Evolutionary conservation across 2,888 invertebrate species (phyloP).

Genomic region (Pilophorus perplexus): DNA sequence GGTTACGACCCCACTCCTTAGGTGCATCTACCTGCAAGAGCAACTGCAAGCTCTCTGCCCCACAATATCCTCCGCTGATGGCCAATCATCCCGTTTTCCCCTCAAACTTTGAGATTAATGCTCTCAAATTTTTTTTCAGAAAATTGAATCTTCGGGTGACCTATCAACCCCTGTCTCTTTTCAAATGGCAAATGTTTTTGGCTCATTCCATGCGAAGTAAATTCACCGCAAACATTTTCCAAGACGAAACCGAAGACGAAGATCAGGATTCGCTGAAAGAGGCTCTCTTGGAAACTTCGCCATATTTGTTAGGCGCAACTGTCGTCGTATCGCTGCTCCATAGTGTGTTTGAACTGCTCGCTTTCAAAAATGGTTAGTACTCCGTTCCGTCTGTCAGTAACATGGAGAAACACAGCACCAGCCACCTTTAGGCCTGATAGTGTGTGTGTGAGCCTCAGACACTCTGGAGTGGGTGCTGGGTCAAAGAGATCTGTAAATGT

Average conservation of each 20-base stretch:
- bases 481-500: too few relatives aligned
- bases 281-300: conserved; percentile 93
- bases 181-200: conserved; percentile 98
- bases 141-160: conserved; percentile 66
- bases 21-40: too few relatives aligned
- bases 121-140: too few relatives aligned
- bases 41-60: too few relatives aligned
- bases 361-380: conserved; percentile 91
- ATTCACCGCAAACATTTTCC: conserved; percentile 60
- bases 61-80: not conserved
- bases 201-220: conserved; percentile 92
- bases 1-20: too few relatives aligned
- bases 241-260: conserved; percentile 77
- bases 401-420: not conserved
- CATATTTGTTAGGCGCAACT: conserved; percentile 88
- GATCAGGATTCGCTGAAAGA: conserved; percentile 90
- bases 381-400: too few relatives aligned
- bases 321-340: conserved; percentile 90
- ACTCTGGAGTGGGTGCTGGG: too few relatives aligned
- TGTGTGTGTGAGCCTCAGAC: too few relatives aligned
- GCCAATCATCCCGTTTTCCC: too few relatives aligned
- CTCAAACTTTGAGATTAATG: too few relatives aligned
- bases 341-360: conserved; percentile 95
- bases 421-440: too few relatives aligned
- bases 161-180: conserved; percentile 87